Evolutionary conservation across 2,113 vertebrate genomes (phyloP), one percentile per base, ranked within the genome.

Genomic region (Nanorana parkeri): DNA sequence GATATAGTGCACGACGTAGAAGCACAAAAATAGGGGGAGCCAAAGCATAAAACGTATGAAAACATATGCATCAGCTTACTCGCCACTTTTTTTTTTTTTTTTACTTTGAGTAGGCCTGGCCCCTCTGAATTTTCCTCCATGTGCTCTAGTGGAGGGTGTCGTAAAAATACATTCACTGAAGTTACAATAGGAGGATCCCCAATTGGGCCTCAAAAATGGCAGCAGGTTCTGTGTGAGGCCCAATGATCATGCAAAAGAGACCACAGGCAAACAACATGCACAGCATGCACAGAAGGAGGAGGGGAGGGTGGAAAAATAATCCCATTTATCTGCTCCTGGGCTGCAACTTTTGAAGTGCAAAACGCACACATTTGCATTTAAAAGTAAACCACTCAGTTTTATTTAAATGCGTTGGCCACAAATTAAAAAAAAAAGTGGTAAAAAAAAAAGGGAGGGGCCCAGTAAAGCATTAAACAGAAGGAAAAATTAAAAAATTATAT

Each of bases 201-300:
- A 73, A 26, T 36, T 81, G 58, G 69, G 47, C 63, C 80, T 60
- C 63, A 82, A 82, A 47, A 74, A 82, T 75, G 71, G 71, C 71
- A 82, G 52, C 68, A 82, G 17, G 29, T 47, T 82, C 21, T 24
- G 21, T 20, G 52, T 1, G n/a, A 74, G 71, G 23, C 72, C 64
- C 28, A 75, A 51, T 23, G 51, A 17, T 20, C 17, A 66, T 23
- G 13, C 54, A 64, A 17, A n/a, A 20, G 23, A 72, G 69, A 52
- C 58, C 69, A 24, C 26, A 55, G 47, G 20, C 17, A 28, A 28
- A 56, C 56, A 63, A 63, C 69, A 26, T 11, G 15, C 23, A 56
- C 24, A 77, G 64, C 67, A 68, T 68, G 67, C 41, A 47, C 8
- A 69, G 21, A 47, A 21, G 21, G 74, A 10, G 15, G 26, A 15